Evolutionary conservation across 2,888 invertebrate genomes (phyloP), one percentile per base, ranked within the genome.

Genomic region (Lamproptera curius): DNA sequence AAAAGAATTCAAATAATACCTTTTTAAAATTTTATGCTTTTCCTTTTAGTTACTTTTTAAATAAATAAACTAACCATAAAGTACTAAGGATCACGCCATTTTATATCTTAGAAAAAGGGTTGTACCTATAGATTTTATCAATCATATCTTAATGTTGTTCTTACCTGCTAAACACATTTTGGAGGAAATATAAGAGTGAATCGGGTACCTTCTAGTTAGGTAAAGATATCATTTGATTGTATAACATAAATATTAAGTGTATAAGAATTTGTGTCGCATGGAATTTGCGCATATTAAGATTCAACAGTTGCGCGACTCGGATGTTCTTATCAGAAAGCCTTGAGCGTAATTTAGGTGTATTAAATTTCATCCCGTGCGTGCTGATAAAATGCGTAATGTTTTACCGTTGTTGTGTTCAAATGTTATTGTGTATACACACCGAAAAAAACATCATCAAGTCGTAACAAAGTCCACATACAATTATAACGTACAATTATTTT

Each of bases 211-310:
- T 44, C 43, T 17, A 34, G 43, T 44, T 37, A 13, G 45, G 47
- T 52, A 47, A 47, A 50, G 50, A 52, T 54, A 54, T 33, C 42
- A 37, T 41, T 44, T 46, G 42, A 42, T 33, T 38, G 23, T 47
- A 42, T 46, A 43, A 43, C 41, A 48, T 48, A 52, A 52, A 52
- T 50, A 54, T 50, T 46, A 52, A 54, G 33, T 44, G 47, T 44
- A 38, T 31, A n/a, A 31, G 11, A 31, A n/a, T 33, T 33, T 50
- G 35, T 41, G 9, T 42, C n/a, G n/a, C 2, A 37, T 49, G 40
- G 42, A 49, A 40, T 43, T 49, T 13, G 28, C 35, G 26, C 28
- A 40, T 47, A 34, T 48, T 48, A 47, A 42, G 15, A 47, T 42
- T 53, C 33, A 33, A 52, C 43, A 43, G 40, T 50, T 36, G 38